These are phyloP conservation scores for Hyles euphorbiae DNA, from an alignment of 1,140 invertebrate species.

Conservation along the genomic window DNA sequence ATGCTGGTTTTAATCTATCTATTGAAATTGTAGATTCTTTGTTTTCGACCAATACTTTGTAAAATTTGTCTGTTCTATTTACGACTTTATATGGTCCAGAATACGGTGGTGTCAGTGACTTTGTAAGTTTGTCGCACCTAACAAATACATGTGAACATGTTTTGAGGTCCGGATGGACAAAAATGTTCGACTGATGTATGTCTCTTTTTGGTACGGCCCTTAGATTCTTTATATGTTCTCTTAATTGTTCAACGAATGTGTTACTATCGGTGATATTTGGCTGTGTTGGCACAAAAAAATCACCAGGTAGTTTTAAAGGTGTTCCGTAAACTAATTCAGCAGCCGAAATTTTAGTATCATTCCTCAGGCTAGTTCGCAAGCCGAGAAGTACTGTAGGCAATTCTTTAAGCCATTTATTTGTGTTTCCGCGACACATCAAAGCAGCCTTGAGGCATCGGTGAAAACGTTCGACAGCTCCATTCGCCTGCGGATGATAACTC, in stretches of 20 bases:
- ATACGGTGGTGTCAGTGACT: constrained; percentile 6
- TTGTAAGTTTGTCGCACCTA: constrained; percentile 8
- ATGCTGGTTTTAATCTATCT: too few species aligned
- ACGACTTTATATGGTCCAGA: constrained; percentile 13
- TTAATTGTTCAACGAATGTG: not conserved
- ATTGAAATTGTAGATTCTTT: too few species aligned
- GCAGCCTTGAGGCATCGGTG: constrained; percentile 2
- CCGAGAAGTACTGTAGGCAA: constrained; percentile 7
- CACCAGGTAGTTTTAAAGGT: constrained; percentile 6
- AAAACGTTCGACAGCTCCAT: constrained; percentile 2
- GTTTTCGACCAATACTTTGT: too few species aligned
- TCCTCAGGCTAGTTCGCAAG: not conserved
- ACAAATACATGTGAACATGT: constrained; percentile 5
- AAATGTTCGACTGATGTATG: not conserved
- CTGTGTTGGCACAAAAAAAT: constrained; percentile 7
- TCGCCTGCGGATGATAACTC: constrained; percentile 5
- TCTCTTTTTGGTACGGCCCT: not conserved
- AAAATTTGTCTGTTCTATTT: too few species aligned
- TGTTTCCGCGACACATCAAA: not conserved
- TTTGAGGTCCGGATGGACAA: constrained; percentile 1
- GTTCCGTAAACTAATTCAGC: constrained; percentile 8
- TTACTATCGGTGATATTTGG: too few species aligned
- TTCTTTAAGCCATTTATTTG: constrained; percentile 2
- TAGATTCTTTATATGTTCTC: not conserved
- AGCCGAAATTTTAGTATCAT: constrained; percentile 2